Evolutionary conservation across 2,797 vertebrate genomes (phyloP).

Genomic region (Antennarius maculatus): DNA sequence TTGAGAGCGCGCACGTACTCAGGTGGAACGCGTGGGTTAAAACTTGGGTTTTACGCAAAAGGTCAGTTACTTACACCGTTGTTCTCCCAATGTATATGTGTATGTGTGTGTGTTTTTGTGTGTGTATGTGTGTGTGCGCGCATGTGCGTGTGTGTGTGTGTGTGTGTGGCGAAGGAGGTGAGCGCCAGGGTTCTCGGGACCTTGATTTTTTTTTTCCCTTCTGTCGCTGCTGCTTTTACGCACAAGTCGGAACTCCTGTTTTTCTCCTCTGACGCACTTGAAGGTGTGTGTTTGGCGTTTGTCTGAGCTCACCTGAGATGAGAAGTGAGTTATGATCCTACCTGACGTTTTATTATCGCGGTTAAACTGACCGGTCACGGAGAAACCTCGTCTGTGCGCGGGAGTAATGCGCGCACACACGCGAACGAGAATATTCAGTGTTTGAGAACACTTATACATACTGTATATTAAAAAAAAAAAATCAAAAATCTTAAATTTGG

Average conservation of each 20-base stretch:
- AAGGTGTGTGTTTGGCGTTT: background rate
- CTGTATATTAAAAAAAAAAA: too few species aligned
- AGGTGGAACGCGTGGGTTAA: background rate
- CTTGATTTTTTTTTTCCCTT: slow-evolving; percentile 15
- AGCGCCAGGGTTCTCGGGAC: slow-evolving; percentile 4
- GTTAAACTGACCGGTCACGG: background rate
- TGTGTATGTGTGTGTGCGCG: slow-evolving; percentile 2
- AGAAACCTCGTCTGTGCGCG: background rate
- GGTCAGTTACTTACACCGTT: slow-evolving; percentile 19
- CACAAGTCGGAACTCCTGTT: slow-evolving; percentile 16
- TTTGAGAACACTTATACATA: too few species aligned
- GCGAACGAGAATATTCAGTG: background rate
- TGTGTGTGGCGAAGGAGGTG: background rate
- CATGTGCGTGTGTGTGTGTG: slow-evolving; percentile 14
- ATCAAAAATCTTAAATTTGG: background rate
- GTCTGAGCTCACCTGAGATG: background rate
- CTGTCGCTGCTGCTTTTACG: slow-evolving; percentile 35
- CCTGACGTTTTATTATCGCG: background rate
- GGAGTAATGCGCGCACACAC: background rate
- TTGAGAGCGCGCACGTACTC: background rate
- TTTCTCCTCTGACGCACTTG: slow-evolving; percentile 42
- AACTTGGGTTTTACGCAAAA: slow-evolving; percentile 31
- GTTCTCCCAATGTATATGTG: slow-evolving; percentile 2
- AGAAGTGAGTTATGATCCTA: slow-evolving; percentile 1
- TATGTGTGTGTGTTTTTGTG: background rate